Conservation (phyloP, 2,797 vertebrate species). For the Melanotaenia pygmaea region DNA sequence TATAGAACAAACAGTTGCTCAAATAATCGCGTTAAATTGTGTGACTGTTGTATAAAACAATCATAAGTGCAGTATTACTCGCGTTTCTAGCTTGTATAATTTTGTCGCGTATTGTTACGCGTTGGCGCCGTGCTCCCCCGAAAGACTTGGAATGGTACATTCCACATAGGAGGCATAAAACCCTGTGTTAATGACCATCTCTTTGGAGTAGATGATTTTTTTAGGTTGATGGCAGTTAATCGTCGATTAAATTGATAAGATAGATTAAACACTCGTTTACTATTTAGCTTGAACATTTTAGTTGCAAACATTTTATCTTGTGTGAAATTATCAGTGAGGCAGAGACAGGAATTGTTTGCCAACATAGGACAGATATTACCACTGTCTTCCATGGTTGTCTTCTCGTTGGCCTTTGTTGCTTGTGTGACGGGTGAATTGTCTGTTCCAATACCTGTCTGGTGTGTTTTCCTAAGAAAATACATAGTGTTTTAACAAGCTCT, state of each 20-base stretch:
- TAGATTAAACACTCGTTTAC: slow-evolving; percentile 5
- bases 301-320: neutral
- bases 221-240: slow-evolving; percentile 50
- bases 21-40: neutral
- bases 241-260: slow-evolving; percentile 47
- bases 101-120: slow-evolving; percentile 37
- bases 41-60: neutral
- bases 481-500: neutral
- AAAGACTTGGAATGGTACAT: slow-evolving; percentile 65
- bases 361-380: slow-evolving; percentile 51
- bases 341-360: slow-evolving; percentile 19
- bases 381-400: slow-evolving; percentile 53
- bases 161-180: slow-evolving; percentile 84
- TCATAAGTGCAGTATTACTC: neutral
- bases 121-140: slow-evolving; percentile 59
- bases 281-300: neutral
- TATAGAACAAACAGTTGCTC: neutral
- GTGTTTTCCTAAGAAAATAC: neutral
- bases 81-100: slow-evolving; percentile 1
- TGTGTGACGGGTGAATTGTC: slow-evolving; percentile 43
- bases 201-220: slow-evolving; percentile 69
- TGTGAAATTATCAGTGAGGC: slow-evolving; percentile 47
- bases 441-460: neutral
- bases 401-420: slow-evolving; percentile 73
- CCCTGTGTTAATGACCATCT: slow-evolving; percentile 78